These are phyloP conservation scores for Tipula helvola DNA, from an alignment of 2,888 invertebrate genomes.

Conservation along the genomic window DNA sequence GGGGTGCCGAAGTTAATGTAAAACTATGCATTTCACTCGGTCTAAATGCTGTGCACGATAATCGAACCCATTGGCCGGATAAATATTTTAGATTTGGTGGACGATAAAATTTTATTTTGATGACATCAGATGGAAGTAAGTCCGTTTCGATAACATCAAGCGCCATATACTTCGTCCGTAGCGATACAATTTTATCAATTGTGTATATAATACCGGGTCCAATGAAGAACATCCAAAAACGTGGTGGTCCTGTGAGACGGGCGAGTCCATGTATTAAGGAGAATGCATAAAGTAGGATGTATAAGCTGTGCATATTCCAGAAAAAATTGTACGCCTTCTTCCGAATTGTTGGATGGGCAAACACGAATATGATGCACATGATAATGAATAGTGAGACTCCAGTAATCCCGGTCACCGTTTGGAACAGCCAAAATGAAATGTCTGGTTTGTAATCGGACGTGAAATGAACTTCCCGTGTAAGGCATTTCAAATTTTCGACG, in stretches of 20 bases:
- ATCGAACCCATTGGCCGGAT: conserved; percentile 87
- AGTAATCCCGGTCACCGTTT: conserved; percentile 81
- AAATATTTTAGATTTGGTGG: conserved; percentile 90
- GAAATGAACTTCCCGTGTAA: conserved; percentile 89
- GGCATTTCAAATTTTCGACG: conserved; percentile 77
- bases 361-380: conserved; percentile 93
- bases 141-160: conserved; percentile 89
- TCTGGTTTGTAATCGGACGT: conserved; percentile 89
- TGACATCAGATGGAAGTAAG: conserved; percentile 83
- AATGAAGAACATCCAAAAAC: conserved; percentile 90
- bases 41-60: conserved; percentile 82
- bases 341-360: conserved; percentile 84
- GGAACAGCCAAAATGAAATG: conserved; percentile 90
- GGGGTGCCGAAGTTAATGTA: conserved; percentile 89
- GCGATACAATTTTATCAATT: conserved; percentile 84
- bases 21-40: conserved; percentile 90
- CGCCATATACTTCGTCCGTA: conserved; percentile 83
- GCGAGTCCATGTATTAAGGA: conserved; percentile 85
- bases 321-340: conserved; percentile 92
- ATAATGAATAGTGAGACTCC: conserved; percentile 79
- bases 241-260: conserved; percentile 76
- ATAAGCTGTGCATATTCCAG: conserved; percentile 86
- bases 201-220: conserved; percentile 83
- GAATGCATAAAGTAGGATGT: conserved; percentile 72
- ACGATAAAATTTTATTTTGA: conserved; percentile 88